These are phyloP conservation scores for Neogale vison DNA, from an alignment of 2,113 vertebrate species.

Conservation along the genomic window DNA sequence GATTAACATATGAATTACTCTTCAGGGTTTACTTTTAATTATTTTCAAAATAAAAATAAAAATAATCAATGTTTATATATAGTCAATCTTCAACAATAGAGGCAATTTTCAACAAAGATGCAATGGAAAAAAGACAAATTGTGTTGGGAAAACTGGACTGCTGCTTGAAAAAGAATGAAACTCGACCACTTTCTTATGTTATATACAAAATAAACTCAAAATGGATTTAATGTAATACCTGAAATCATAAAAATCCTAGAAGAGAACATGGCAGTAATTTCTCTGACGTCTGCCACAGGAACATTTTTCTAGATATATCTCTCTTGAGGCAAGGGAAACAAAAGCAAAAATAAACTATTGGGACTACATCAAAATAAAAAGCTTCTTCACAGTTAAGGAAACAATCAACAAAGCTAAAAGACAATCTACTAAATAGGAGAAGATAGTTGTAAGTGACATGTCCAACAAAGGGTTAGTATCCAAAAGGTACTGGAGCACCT, in stretches of 20 bases:
- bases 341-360: background rate
- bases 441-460: background rate
- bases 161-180: background rate
- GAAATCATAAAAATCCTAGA: background rate
- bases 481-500: background rate
- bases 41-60: constrained; percentile 18
- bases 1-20: background rate
- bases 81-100: background rate
- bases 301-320: background rate
- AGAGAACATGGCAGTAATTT: background rate
- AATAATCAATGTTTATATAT: background rate
- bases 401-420: background rate
- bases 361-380: background rate
- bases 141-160: background rate
- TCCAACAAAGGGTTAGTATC: background rate
- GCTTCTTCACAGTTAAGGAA: background rate
- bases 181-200: background rate
- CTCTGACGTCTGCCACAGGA: background rate
- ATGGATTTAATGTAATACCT: background rate
- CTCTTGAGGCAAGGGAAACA: background rate
- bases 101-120: background rate
- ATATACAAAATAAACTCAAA: background rate
- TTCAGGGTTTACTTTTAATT: background rate
- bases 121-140: background rate
- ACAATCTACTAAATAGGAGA: background rate